Percentiles rank a stretch among this genome's conserved stretches.
Evolutionary conservation across 2,888 invertebrate genomes (phyloP).

Genomic region (Stenchaetothrips biformis): DNA sequence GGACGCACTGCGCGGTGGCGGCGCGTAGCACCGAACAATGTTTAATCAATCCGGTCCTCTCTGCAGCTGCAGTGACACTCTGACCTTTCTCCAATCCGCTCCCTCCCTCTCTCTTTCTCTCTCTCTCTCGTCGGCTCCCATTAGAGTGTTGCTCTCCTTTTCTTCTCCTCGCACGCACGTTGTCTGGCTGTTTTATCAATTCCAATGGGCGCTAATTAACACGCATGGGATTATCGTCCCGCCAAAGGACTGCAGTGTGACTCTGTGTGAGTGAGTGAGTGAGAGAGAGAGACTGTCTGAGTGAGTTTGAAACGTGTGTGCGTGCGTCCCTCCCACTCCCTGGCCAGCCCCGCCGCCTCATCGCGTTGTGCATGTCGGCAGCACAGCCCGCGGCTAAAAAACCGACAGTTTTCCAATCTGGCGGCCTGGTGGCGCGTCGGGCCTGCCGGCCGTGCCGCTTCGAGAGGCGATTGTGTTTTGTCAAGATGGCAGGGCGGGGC

Average conservation of each 20-base stretch:
- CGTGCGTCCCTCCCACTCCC: neutral
- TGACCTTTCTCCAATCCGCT: neutral
- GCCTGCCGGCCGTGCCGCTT: too few species aligned
- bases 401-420: slow-evolving; percentile 8
- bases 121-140: too few species aligned
- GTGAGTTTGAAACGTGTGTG: neutral
- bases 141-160: neutral
- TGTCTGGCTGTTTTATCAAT: neutral
- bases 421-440: too few species aligned
- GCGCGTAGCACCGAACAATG: neutral
- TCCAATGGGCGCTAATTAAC: neutral
- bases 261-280: too few species aligned
- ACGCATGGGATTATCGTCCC: neutral
- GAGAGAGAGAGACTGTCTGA: too few species aligned
- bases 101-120: neutral
- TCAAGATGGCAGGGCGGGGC: neutral
- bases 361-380: neutral
- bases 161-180: neutral
- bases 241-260: too few species aligned
- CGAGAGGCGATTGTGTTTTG: too few species aligned
- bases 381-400: neutral
- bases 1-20: neutral
- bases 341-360: neutral
- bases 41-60: neutral
- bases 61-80: neutral